Evolutionary conservation across 1,140 invertebrate species (phyloP).

Genomic region (Lepidurus couesii): DNA sequence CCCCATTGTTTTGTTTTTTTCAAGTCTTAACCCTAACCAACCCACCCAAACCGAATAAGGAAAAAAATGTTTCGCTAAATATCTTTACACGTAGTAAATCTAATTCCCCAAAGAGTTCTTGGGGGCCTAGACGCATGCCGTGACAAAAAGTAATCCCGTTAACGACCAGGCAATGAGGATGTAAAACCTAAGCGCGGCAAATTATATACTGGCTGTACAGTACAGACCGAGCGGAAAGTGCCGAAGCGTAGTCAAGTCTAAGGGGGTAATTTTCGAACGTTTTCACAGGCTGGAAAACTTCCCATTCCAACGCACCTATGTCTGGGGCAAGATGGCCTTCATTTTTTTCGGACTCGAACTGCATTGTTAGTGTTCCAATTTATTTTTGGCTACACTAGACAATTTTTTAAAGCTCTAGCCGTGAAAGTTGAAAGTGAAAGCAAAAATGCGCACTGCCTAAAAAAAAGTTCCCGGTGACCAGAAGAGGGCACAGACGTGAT

Average conservation of each 20-base stretch:
- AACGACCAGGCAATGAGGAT: conserved; percentile 9
- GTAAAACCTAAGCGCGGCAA: neutral
- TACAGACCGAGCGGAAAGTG: neutral
- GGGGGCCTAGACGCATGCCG: neutral
- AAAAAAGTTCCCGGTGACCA: neutral
- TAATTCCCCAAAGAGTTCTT: neutral
- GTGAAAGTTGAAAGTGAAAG: neutral
- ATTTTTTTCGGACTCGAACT: neutral
- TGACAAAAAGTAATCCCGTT: neutral
- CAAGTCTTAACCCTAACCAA: too few relatives aligned
- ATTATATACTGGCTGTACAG: conserved; percentile 4
- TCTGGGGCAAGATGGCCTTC: neutral
- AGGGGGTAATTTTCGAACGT: neutral
- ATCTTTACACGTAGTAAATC: conserved; percentile 2
- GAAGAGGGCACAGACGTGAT: conserved; percentile 9
- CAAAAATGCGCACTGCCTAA: neutral
- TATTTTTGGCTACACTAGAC: neutral
- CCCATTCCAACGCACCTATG: neutral
- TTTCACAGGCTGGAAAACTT: neutral
- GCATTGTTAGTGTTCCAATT: neutral
- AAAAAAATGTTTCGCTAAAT: neutral
- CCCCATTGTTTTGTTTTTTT: too few relatives aligned
- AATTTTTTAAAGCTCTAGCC: neutral
- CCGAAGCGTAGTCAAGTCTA: neutral
- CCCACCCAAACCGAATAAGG: too few relatives aligned